Conservation (phyloP, 2,113 vertebrate genomes). For the Australoheros scitulus region DNA sequence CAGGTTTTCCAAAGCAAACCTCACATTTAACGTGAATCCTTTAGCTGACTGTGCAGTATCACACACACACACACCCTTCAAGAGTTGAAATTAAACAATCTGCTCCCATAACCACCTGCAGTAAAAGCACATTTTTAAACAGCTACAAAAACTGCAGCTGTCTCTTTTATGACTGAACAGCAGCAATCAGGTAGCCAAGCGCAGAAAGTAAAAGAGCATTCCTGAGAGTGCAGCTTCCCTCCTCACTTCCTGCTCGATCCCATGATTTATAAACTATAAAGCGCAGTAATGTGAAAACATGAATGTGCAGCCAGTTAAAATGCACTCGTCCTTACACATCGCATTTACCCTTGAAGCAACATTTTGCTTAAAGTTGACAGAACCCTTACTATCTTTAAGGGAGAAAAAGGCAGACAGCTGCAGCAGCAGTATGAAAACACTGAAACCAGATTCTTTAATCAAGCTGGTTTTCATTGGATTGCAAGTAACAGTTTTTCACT, state of each 20-base stretch:
- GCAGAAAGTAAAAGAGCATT: slow-evolving; percentile 33
- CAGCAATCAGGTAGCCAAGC: slow-evolving; percentile 32
- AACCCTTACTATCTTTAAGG: neutral
- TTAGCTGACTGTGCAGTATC: neutral
- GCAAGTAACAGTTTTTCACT: slow-evolving; percentile 8
- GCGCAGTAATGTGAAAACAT: slow-evolving; percentile 16
- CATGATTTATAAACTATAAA: slow-evolving; percentile 19
- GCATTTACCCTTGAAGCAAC: neutral
- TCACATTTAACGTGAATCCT: neutral
- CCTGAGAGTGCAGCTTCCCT: slow-evolving; percentile 36
- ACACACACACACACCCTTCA: neutral
- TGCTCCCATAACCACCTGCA: slow-evolving; percentile 19
- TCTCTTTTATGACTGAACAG: slow-evolving; percentile 32
- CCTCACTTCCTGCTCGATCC: neutral
- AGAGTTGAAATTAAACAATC: slow-evolving; percentile 44
- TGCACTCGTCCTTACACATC: neutral
- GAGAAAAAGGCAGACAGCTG: neutral
- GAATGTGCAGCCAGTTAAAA: neutral
- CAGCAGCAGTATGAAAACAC: neutral
- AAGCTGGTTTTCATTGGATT: slow-evolving; percentile 35
- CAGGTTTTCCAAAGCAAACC: neutral
- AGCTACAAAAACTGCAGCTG: slow-evolving; percentile 31
- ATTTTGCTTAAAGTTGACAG: neutral
- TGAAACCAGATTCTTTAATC: slow-evolving; percentile 1
- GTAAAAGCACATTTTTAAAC: slow-evolving; percentile 25